Evolutionary conservation across 2,888 invertebrate species (phyloP).

Genomic region (Uloborus plumipes): DNA sequence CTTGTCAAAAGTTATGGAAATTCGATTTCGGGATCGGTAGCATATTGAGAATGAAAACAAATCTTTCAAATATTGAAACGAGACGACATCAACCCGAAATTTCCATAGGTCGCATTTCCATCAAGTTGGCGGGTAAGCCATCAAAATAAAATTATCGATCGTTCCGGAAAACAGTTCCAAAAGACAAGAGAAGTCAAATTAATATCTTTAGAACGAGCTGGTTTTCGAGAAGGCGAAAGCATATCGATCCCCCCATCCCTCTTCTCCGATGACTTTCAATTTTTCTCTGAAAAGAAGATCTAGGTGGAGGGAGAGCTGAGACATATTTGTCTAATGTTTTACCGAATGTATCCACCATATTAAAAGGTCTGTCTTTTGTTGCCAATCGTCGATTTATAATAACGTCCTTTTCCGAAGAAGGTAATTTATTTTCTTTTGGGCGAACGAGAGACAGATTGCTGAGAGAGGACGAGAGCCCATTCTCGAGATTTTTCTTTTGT

Average conservation of each 20-base stretch:
- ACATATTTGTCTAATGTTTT: constrained; percentile 65
- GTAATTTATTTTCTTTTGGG: constrained; percentile 62
- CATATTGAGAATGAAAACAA: constrained; percentile 1
- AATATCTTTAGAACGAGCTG: constrained; percentile 50
- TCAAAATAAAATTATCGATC: constrained; percentile 60
- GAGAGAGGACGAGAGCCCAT: constrained; percentile 26
- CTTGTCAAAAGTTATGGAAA: no score
- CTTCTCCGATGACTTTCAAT: constrained; percentile 35
- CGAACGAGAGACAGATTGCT: constrained; percentile 42
- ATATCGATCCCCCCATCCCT: constrained; percentile 44
- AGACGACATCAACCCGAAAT: background rate
- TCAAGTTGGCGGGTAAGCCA: constrained; percentile 19
- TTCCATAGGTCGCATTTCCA: constrained; percentile 40
- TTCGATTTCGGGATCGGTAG: background rate
- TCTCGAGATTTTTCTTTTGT: constrained; percentile 57
- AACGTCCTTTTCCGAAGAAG: constrained; percentile 52
- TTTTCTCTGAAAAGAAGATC: constrained; percentile 46
- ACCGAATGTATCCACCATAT: constrained; percentile 64
- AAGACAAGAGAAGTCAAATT: constrained; percentile 63
- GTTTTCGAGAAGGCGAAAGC: constrained; percentile 37
- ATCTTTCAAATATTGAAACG: constrained; percentile 2
- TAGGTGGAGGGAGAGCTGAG: constrained; percentile 15
- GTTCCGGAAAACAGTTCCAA: constrained; percentile 19
- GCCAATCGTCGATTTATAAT: constrained; percentile 63
- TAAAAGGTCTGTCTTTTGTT: constrained; percentile 63